Evolutionary conservation across 2,113 vertebrate genomes (phyloP).

Genomic region (Hippolais icterina): DNA sequence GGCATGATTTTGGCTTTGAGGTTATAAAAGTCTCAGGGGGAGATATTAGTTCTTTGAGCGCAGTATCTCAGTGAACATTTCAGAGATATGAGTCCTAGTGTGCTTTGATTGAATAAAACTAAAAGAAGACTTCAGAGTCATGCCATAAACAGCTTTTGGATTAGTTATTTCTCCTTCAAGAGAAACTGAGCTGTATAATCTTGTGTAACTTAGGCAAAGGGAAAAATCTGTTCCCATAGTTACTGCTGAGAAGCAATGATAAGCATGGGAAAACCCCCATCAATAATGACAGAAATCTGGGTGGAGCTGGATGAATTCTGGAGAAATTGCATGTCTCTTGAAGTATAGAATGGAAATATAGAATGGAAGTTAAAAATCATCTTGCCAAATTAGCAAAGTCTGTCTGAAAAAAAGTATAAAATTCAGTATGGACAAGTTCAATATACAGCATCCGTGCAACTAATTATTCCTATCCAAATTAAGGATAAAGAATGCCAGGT

Average conservation of each 20-base stretch:
- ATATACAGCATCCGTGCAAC: background rate
- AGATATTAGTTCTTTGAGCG: background rate
- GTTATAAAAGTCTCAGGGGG: background rate
- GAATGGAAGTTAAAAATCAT: background rate
- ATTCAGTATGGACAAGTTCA: background rate
- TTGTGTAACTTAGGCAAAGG: background rate
- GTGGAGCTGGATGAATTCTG: background rate
- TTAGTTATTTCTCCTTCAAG: background rate
- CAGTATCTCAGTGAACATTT: background rate
- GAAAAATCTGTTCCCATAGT: conserved; percentile 32
- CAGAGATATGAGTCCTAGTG: background rate
- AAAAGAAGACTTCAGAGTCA: conserved; percentile 7
- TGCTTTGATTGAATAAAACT: conserved; percentile 24
- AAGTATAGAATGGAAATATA: background rate
- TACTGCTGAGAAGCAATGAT: background rate
- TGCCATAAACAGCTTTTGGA: conserved; percentile 11
- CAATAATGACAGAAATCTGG: background rate
- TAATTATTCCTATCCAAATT: background rate
- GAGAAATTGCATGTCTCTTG: background rate
- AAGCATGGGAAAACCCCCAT: background rate
- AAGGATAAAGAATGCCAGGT: background rate
- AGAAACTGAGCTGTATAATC: background rate
- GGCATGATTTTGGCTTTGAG: background rate
- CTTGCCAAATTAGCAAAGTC: background rate
- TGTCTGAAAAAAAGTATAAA: background rate